A percentile compares a stretch with the other conserved stretches of the same genome.
phyloP scores from a whole-genome alignment of 2,888 invertebrate species.

The Cenopis cana region DNA sequence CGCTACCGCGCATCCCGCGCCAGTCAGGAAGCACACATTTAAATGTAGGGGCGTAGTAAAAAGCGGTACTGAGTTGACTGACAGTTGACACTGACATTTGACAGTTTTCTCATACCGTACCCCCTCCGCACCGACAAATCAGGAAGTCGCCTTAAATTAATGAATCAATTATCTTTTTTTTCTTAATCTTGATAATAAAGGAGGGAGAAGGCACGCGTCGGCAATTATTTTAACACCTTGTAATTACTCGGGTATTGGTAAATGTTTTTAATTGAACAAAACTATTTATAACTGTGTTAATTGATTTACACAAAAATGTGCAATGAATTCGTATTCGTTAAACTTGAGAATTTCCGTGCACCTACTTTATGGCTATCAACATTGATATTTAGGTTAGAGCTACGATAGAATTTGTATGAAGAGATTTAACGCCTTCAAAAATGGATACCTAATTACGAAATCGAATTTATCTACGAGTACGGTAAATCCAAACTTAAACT shows the following conservation, averaged over 20 bases:
- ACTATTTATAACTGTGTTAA: slow-evolving; percentile 59
- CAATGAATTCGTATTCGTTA: slow-evolving; percentile 5
- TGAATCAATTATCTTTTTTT: slow-evolving; percentile 8
- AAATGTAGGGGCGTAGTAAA: no score
- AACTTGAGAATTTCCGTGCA: not conserved
- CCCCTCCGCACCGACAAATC: no score
- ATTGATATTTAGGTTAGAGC: not conserved
- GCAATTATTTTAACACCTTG: slow-evolving; percentile 66
- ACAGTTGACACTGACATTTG: no score
- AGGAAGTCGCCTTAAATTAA: not conserved
- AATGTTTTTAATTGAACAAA: slow-evolving; percentile 46
- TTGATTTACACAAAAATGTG: slow-evolving; percentile 41
- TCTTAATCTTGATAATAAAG: slow-evolving; percentile 6
- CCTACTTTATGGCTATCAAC: not conserved
- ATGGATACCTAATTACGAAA: no score
- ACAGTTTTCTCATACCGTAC: no score
- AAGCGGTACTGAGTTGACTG: no score
- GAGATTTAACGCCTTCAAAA: not conserved
- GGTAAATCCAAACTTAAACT: no score
- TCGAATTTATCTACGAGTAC: not conserved
- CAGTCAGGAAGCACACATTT: no score
- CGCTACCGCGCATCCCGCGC: no score
- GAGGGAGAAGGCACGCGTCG: slow-evolving; percentile 59
- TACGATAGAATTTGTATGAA: not conserved
- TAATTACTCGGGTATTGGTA: slow-evolving; percentile 59